A percentile compares a stretch with the other conserved stretches of the same genome.
Conservation (phyloP, 2,113 vertebrate species). For the Triplophysa dalaica region DNA sequence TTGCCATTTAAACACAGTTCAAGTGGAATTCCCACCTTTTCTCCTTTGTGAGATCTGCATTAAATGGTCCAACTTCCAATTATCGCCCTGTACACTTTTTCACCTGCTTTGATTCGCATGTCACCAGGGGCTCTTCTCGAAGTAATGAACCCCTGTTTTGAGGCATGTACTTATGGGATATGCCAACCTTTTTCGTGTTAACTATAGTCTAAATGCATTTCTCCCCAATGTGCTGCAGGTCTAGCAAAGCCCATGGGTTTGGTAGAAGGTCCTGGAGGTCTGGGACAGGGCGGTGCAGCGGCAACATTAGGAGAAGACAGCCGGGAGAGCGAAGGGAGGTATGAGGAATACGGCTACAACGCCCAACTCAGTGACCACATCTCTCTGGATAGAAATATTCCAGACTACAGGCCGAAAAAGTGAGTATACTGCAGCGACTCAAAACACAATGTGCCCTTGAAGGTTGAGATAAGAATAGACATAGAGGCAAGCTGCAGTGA, state of each 20-base stretch:
- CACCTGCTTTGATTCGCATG: not conserved
- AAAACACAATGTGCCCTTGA: slow-evolving; percentile 23
- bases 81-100: slow-evolving; percentile 9
- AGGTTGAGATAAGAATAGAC: slow-evolving; percentile 24
- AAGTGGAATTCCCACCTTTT: not conserved
- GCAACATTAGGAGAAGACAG: slow-evolving; percentile 88
- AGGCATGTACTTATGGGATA: not conserved
- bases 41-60: not conserved
- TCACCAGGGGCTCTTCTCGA: not conserved
- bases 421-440: slow-evolving; percentile 67
- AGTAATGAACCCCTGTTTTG: slow-evolving; percentile 13
- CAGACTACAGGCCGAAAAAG: slow-evolving; percentile 96
- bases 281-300: slow-evolving; percentile 91
- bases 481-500: not conserved
- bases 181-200: slow-evolving; percentile 9
- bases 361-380: slow-evolving; percentile 96
- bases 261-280: slow-evolving; percentile 94
- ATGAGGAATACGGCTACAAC: slow-evolving; percentile 95
- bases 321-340: slow-evolving; percentile 84
- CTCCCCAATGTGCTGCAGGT: slow-evolving; percentile 69
- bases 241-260: slow-evolving; percentile 96
- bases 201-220: not conserved
- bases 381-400: slow-evolving; percentile 94
- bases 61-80: slow-evolving; percentile 23
- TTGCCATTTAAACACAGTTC: slow-evolving; percentile 21